Conservation (phyloP, 2,113 vertebrate species). For the Pampusana beccarii region DNA sequence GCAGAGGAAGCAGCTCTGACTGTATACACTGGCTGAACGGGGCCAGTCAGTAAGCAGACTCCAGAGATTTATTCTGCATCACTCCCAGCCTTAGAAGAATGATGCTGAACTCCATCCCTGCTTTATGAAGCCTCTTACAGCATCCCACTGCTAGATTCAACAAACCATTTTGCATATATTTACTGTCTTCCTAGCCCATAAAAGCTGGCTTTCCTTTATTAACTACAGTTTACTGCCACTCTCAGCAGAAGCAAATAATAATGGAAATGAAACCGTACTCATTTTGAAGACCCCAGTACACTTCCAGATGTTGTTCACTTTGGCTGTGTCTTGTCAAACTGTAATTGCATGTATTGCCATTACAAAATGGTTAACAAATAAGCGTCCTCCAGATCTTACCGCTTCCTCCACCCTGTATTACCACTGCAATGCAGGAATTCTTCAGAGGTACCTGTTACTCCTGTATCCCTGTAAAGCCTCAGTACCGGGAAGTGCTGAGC, state of each 20-base stretch:
- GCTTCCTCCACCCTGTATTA: neutral
- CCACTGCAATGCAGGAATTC: neutral
- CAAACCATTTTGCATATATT: slow-evolving; percentile 71
- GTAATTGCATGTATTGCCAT: slow-evolving; percentile 22
- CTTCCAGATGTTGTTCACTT: slow-evolving; percentile 28
- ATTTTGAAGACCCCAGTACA: neutral
- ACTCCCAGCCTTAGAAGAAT: slow-evolving; percentile 35
- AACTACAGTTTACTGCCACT: slow-evolving; percentile 61
- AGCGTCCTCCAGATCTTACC: neutral
- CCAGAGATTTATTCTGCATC: slow-evolving; percentile 43
- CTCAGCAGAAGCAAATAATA: slow-evolving; percentile 47
- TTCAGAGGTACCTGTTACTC: neutral
- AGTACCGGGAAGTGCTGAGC: neutral
- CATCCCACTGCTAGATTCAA: slow-evolving; percentile 69
- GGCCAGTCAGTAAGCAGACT: neutral
- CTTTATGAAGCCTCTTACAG: slow-evolving; percentile 65
- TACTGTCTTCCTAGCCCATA: slow-evolving; percentile 60
- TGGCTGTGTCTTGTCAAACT: neutral
- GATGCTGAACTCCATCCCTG: slow-evolving; percentile 42
- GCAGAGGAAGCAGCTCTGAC: neutral
- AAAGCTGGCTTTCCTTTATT: slow-evolving; percentile 67
- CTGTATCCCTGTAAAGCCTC: neutral
- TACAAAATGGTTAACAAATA: slow-evolving; percentile 50
- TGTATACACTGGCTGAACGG: neutral
- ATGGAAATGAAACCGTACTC: slow-evolving; percentile 41